Conservation (phyloP, 2,113 vertebrate species). For the Psammodynastes pulverulentus region DNA sequence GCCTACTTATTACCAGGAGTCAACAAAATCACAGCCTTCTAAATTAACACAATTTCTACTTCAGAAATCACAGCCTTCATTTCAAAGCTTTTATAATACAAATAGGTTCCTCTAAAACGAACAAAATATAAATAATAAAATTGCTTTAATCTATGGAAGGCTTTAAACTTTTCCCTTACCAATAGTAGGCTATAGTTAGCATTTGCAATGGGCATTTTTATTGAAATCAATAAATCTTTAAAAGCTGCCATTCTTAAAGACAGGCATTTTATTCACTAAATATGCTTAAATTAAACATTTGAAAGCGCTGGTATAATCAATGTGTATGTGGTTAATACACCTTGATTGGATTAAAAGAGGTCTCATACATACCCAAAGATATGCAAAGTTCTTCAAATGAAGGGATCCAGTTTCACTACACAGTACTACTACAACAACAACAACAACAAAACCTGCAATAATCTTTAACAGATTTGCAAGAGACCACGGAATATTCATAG, state of each 20-base stretch:
- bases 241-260: accelerated
- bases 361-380: accelerated
- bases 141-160: conserved; percentile 12
- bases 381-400: not conserved
- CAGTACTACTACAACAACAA: not conserved
- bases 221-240: not conserved
- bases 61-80: conserved; percentile 44
- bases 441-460: not conserved
- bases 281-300: not conserved
- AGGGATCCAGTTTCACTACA: conserved; percentile 4
- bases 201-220: not conserved
- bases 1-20: not conserved
- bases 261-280: not conserved
- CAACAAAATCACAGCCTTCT: not conserved
- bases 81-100: conserved; percentile 57
- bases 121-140: conserved; percentile 35
- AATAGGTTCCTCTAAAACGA: conserved; percentile 36
- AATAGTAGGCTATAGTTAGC: conserved; percentile 13
- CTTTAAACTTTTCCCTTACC: conserved; percentile 21
- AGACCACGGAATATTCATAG: not conserved
- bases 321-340: not conserved
- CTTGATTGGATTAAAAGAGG: not conserved
- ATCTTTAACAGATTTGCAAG: not conserved
- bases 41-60: not conserved
- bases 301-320: accelerated